Percentiles rank a stretch among this genome's conserved stretches.
These are phyloP conservation scores for Macropus fuliginosus DNA, from an alignment of 2,797 vertebrate species.

Conservation along the genomic window DNA sequence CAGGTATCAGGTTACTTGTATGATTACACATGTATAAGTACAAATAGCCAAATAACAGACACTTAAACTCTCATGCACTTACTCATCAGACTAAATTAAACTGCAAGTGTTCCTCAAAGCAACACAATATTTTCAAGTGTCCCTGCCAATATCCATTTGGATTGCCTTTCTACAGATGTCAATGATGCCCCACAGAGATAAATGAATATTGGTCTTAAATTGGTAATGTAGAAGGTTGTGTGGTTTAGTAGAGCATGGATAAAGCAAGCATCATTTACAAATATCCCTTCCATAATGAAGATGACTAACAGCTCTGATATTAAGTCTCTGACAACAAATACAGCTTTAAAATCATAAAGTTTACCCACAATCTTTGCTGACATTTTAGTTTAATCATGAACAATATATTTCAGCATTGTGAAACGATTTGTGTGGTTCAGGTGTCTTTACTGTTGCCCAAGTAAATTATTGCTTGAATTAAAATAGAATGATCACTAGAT, in stretches of 20 bases:
- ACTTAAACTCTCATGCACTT: constrained; percentile 76
- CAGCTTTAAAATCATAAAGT: constrained; percentile 49
- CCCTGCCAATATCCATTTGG: constrained; percentile 78
- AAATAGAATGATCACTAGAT: constrained; percentile 2
- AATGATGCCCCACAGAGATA: constrained; percentile 78
- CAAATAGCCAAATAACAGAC: constrained; percentile 71
- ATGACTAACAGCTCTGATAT: constrained; percentile 52
- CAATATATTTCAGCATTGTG: constrained; percentile 13
- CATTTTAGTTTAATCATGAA: constrained; percentile 17
- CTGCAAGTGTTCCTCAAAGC: constrained; percentile 76
- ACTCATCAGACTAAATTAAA: constrained; percentile 83
- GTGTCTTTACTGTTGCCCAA: not conserved
- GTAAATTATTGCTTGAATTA: not conserved
- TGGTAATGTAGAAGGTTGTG: constrained; percentile 79
- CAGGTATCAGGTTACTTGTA: not conserved
- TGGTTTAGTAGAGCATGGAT: constrained; percentile 78
- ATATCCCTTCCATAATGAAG: constrained; percentile 39
- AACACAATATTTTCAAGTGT: constrained; percentile 73
- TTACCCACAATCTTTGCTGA: not conserved
- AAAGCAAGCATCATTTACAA: constrained; percentile 67
- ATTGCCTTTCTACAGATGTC: constrained; percentile 81
- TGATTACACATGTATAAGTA: not conserved
- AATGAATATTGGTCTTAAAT: constrained; percentile 82
- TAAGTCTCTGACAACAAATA: constrained; percentile 37
- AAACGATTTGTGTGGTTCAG: not conserved